Evolutionary conservation across 1,140 invertebrate genomes (phyloP).

Genomic region (Drosophila murphyi): DNA sequence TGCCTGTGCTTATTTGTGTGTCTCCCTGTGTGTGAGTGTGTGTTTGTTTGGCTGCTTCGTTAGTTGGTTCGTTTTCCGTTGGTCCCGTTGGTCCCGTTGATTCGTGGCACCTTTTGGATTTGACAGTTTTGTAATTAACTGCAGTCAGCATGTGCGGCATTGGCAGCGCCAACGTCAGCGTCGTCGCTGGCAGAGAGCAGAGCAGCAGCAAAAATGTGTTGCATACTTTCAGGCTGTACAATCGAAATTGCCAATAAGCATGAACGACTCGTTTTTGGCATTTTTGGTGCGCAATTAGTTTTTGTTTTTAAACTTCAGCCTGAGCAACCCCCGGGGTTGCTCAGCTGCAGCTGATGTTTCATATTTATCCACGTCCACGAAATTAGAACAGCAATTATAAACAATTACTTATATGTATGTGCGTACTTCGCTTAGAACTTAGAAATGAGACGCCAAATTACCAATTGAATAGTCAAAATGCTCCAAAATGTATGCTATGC

Average conservation of each 20-base stretch:
- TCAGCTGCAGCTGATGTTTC: constrained; percentile 9
- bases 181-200: constrained; percentile 4
- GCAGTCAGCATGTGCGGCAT: constrained; percentile 68
- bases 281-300: constrained; percentile 68
- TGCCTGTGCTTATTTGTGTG: constrained; percentile 18
- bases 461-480: not conserved
- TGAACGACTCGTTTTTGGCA: constrained; percentile 47
- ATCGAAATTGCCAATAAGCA: constrained; percentile 61
- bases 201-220: constrained; percentile 56
- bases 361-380: not conserved
- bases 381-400: not conserved
- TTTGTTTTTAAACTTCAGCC: constrained; percentile 24
- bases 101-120: constrained; percentile 83
- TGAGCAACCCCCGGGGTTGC: not conserved
- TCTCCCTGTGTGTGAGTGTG: constrained; percentile 11
- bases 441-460: not conserved
- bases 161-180: constrained; percentile 30
- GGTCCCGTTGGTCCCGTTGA: constrained; percentile 60
- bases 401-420: not conserved
- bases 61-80: constrained; percentile 49
- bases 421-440: not conserved
- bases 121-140: constrained; percentile 84
- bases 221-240: constrained; percentile 67
- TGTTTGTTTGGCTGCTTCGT: constrained; percentile 47
- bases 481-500: too few relatives aligned